These are phyloP conservation scores for Pachycephus smyrnensis DNA, from an alignment of 2,888 invertebrate species.

Conservation along the genomic window DNA sequence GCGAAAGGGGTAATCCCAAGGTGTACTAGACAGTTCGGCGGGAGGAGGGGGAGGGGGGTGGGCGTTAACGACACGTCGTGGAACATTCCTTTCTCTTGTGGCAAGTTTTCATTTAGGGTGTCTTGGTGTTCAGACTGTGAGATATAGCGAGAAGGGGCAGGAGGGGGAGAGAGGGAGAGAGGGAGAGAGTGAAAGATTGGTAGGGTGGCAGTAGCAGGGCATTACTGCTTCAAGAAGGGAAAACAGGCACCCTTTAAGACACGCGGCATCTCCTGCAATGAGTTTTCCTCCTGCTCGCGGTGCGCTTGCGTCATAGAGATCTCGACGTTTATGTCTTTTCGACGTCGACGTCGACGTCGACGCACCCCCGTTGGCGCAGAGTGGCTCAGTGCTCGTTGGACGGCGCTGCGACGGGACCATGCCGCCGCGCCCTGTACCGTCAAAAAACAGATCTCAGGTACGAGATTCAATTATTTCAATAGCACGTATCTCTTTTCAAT, in stretches of 20 bases:
- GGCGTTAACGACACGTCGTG: conserved; percentile 31
- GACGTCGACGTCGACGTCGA: conserved; percentile 54
- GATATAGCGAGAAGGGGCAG: conserved; percentile 6
- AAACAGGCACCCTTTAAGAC: background rate
- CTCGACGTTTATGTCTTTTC: conserved; percentile 54
- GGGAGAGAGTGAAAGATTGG: conserved; percentile 20
- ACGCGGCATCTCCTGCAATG: background rate
- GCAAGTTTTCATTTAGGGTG: conserved; percentile 18
- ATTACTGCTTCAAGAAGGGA: background rate
- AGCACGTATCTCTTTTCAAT: background rate
- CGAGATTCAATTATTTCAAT: background rate
- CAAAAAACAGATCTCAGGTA: conserved; percentile 62
- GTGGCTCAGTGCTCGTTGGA: conserved; percentile 63
- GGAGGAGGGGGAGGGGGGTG: background rate
- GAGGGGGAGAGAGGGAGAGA: conserved; percentile 12
- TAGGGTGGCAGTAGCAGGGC: conserved; percentile 16
- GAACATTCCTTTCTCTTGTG: conserved; percentile 17
- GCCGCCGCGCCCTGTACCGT: conserved; percentile 63
- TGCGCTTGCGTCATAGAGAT: conserved; percentile 26
- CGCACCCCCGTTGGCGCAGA: conserved; percentile 62
- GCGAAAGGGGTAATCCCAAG: conserved; percentile 4
- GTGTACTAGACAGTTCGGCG: background rate
- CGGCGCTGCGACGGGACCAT: conserved; percentile 65
- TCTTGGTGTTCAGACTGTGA: conserved; percentile 18
- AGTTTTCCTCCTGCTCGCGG: background rate